Evolutionary conservation across 2,113 vertebrate species (phyloP), one percentile per base, ranked within the genome.

Genomic region (Ibidorhyncha struthersii): DNA sequence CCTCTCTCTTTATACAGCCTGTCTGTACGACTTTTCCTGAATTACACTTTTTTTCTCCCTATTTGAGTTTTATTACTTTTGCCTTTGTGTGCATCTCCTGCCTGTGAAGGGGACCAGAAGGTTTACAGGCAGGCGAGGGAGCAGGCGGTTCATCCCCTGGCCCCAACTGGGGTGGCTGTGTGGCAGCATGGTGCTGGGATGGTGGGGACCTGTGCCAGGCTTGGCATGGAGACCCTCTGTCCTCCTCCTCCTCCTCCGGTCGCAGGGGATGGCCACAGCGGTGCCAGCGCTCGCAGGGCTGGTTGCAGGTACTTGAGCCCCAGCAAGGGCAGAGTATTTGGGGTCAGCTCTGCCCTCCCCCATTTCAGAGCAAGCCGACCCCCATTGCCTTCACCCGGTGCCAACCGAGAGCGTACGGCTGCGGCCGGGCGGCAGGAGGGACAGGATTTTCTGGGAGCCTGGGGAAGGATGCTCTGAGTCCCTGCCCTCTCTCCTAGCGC

Each of bases 1-100:
- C 87, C 87, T 76, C 53, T 52, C 67, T 86, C 32, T 95, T 92
- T 90, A 18, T 49, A 43, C 53, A 86, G 62, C 66, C 56, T 90
- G 55, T 34, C 84, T 85, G 19, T 45, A 26, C 66, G 77, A 1
- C 45, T 95, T 88, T 90, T 47, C 67, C 19, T 30, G 36, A 87
- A 90, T 94, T 87, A 76, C 40, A 17, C 18, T 56, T 59, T 67
- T 34, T 20, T 20, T 49, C 17, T 18, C 19, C 6, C 22, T 12
- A 3, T 88, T 69, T 65, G 49, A 82, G 53, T 71, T 94, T 61
- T 73, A 55, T 85, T 82, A 72, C 40, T 66, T 84, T 86, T 52
- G 61, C 47, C 34, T 89, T 69, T 61, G 22, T 38, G 13, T 61
- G 34, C 29, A 9, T 63, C 43, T 78, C n/a, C n/a, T 56, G 73